Evolutionary conservation across 2,888 invertebrate species (phyloP).

Genomic region (Tineola bisselliella): DNA sequence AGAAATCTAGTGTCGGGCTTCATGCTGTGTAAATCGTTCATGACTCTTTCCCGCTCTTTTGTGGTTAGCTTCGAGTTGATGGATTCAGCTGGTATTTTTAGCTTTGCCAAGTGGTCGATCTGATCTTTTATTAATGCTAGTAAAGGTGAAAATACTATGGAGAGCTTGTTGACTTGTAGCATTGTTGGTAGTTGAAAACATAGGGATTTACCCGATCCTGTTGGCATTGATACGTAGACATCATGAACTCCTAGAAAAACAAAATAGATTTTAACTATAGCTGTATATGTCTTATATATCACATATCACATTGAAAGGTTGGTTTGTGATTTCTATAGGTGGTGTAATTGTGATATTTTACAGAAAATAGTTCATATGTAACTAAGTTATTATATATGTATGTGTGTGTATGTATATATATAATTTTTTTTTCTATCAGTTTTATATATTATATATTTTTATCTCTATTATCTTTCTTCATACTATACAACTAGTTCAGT

Average conservation of each 20-base stretch:
- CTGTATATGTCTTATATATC: no score
- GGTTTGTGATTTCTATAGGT: no score
- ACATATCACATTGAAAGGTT: no score
- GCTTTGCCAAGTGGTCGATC: conserved; percentile 81
- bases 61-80: conserved; percentile 90
- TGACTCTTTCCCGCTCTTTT: conserved; percentile 79
- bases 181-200: conserved; percentile 97
- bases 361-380: no score
- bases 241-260: conserved; percentile 78
- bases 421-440: no score
- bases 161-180: conserved; percentile 79
- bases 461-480: no score
- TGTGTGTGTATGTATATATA: no score
- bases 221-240: conserved; percentile 98
- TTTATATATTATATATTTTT: no score
- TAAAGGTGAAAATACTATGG: conserved; percentile 95
- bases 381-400: no score
- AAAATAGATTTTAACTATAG: no score
- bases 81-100: conserved; percentile 85
- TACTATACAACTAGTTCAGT: no score
- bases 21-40: conserved; percentile 78
- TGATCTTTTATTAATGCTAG: conserved; percentile 98
- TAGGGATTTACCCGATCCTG: conserved; percentile 96
- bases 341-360: no score
- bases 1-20: conserved; percentile 84